Base-by-base conservation (phyloP, 2,888 invertebrate species). In the Ectemnius lituratus region DNA sequence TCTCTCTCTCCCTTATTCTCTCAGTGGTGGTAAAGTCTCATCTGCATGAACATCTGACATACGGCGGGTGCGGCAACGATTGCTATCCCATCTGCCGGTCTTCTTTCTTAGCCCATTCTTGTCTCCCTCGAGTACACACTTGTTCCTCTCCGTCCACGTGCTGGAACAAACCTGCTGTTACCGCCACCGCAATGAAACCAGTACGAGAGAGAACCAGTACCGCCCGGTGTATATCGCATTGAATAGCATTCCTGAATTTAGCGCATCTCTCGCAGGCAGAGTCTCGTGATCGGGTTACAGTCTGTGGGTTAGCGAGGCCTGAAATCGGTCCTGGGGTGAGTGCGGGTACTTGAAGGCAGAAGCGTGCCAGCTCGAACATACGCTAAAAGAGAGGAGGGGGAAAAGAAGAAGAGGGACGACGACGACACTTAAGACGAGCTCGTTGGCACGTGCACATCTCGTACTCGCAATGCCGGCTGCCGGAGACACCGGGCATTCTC, bases 1-100 rank as follows among this genome's bases (percentile, higher is more conserved):
- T 37, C 8, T 2, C 8, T 37, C 37, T 37, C 37, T 37, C 28
- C 3, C 8, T 37, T 11, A 8, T 6, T 37, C 37, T 37, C 37
- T 37, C 37, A 6, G 5, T 37, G 37, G 8, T 37, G 76, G 58
- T 37, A 65, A 46, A 63, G 69, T 83, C 87, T 87, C 84, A 86
- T 88, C 84, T 88, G 86, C 87, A 88, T 88, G 86, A 87, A 83
- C 84, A 81, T 86, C 86, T 83, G 88, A 87, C 88, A 87, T 87
- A 87, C 87, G 88, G 86, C 83, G 81, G 81, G 75, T 37, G 37
- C 78, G 81, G 81, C 74, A 79, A 67, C 71, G 84, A 78, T 84
- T 78, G 80, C 81, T 72, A 74, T 61, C 75, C 80, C 88, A 88
- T 88, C 87, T 87, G 88, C 83, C 83, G 73, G 79, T 73, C 78